Base-by-base conservation (phyloP, 2,888 invertebrate genomes). In the Pristionchus fissidentatus region DNA sequence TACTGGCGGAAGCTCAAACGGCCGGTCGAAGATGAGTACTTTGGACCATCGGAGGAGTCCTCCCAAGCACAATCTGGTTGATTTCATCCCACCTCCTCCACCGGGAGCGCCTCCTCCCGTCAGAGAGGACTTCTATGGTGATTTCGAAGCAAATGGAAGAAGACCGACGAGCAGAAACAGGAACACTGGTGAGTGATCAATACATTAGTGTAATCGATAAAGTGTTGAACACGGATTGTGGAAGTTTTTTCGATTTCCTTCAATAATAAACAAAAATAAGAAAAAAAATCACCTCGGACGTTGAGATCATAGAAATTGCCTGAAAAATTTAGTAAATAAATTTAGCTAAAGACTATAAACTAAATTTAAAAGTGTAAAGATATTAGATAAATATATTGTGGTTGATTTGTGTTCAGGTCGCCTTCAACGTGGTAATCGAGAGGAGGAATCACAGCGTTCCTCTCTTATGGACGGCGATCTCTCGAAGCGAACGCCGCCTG, bases 11-110 rank as follows among this genome's bases (percentile, higher is more conserved):
- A 88, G 89, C 75, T 84, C 86, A 7, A 86, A 87, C 52, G 88
- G 87, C 15, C 84, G 88, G 7, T 85, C 87, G 0, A 87, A 87
- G 66, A 85, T 84, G 77, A 84, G 82, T 5, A 86, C 80, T 3
- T 46, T 81, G 41, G 60, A 60, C 15, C 43, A 87, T 38, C 77
- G 88, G 22, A 43, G 88, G 29, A 86, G 85, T 15, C 88, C 89
- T 0, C 90, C 90, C n/a, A 87, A 87, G 29, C 86, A 87, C 29
- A 90, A 89, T 15, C 73, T 90, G 62, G 85, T 89, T 85, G 90
- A 90, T 84, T 87, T 90, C 75, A 88, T 90, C 5, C 90, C 90
- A 10, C 90, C 90, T n/a, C 90, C 90, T 1, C 90, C 90, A 3
- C 84, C 86, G 15, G 87, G 86, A 8, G 89, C 90, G 8, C 90